Evolutionary conservation across 2,113 vertebrate genomes (phyloP), one percentile per base, ranked within the genome.

Genomic region (Dinomys branickii): DNA sequence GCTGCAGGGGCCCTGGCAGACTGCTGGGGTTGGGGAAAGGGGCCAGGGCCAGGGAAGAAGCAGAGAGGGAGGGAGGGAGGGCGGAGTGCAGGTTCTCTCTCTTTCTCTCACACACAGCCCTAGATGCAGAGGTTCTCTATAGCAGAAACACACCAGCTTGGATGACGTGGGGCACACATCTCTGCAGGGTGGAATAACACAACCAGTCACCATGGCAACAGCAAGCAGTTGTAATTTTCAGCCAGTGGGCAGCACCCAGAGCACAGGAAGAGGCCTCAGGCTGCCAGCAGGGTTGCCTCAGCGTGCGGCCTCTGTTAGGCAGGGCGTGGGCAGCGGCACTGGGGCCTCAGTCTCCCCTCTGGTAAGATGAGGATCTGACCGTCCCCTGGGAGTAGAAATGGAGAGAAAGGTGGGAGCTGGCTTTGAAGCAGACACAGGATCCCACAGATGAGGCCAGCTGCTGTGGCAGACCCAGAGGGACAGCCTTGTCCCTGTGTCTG

Each of bases 151-250:
- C 41, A 85, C 35, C 24, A 17, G 80, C 71, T 67, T 63, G 41
- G 93, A 33, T 5, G 7, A 87, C 63, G 30, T 78, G 77, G 93
- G 17, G 14, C 38, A 30, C 75, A 26, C 77, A 92, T 85, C 61
- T 52, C 58, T 3, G 61, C 16, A 58, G 69, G 77, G 38, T 65
- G 82, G 85, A 90, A 59, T 85, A 56, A 84, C 67, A 85, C 54
- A 24, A 52, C 85, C 61, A 0, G 86, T 97, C 87, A 38, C 90
- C 94, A 93, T 94, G 81, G 88, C 93, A 93, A 97, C 92, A 94
- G 38, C 5, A 4, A 50, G 83, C 94, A 85, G 58, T 65, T 71
- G 86, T 94, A 81, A 92, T 97, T 95, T 97, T 65, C 86, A 78
- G 94, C 50, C 77, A 26, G 80, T 0, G 0, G 63, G 84, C 96